These are phyloP conservation scores for Dysdera silvatica DNA, from an alignment of 1,140 invertebrate genomes.

Conservation along the genomic window DNA sequence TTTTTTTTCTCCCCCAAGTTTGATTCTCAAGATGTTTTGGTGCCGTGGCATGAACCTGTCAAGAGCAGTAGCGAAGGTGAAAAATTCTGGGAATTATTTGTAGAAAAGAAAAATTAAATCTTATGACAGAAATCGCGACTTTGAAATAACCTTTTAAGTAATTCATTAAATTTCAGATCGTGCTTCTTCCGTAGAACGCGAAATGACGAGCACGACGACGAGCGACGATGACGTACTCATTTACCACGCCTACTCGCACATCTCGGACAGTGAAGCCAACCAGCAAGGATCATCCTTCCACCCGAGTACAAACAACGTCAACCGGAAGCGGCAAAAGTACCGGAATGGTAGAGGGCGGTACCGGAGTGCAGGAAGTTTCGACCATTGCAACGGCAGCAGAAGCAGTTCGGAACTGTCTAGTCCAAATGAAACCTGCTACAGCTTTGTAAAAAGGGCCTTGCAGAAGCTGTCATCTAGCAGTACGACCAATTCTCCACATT, in stretches of 20 bases:
- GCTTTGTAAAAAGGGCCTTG: constrained; percentile 78
- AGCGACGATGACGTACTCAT: constrained; percentile 53
- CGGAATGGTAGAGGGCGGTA: constrained; percentile 8
- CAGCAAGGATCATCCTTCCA: neutral
- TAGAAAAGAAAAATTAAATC: no score
- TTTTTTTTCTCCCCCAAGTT: constrained; percentile 56
- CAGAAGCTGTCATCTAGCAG: constrained; percentile 50
- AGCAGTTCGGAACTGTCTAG: constrained; percentile 69
- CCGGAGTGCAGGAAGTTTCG: neutral
- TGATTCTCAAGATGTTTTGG: constrained; percentile 84
- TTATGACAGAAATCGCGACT: neutral
- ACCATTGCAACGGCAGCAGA: constrained; percentile 16
- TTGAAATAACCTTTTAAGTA: neutral
- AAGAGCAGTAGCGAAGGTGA: constrained; percentile 48
- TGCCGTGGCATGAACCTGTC: constrained; percentile 77
- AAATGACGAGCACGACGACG: constrained; percentile 52
- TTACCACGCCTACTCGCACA: constrained; percentile 59
- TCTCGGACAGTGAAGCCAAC: constrained; percentile 51
- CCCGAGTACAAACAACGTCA: neutral
- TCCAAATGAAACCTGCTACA: constrained; percentile 88
- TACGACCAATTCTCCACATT: neutral
- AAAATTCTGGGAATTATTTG: constrained; percentile 31
- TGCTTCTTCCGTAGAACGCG: constrained; percentile 57
- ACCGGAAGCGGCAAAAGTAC: constrained; percentile 1
- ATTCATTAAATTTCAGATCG: constrained; percentile 22